Evolutionary conservation across 2,797 vertebrate genomes (phyloP).

Genomic region (Pyrrhura leucotis): DNA sequence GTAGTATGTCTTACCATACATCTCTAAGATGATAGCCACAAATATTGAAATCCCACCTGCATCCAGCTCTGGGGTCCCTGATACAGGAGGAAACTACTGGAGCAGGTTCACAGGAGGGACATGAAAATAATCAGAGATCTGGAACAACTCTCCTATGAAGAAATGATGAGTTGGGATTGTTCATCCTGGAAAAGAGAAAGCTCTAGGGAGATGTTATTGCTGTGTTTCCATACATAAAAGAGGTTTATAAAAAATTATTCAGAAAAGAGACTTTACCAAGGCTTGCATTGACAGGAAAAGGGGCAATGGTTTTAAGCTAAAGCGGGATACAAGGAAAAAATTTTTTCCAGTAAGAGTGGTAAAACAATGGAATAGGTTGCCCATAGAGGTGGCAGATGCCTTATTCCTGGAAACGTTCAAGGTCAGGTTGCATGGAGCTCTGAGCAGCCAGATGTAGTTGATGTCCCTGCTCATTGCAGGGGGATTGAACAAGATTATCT

Average conservation of each 20-base stretch:
- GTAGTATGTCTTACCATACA: neutral
- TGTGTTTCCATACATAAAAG: neutral
- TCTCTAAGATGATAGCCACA: neutral
- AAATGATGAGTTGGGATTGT: neutral
- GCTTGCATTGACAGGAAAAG: neutral
- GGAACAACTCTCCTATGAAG: neutral
- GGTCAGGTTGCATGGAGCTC: neutral
- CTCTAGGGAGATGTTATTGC: neutral
- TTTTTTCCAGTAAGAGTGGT: neutral
- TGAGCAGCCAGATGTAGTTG: neutral
- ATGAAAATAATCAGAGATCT: neutral
- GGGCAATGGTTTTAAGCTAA: neutral
- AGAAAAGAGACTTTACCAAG: neutral
- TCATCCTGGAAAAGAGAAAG: neutral
- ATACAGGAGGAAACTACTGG: neutral
- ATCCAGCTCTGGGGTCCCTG: neutral
- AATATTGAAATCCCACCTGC: neutral
- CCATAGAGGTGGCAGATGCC: accelerated
- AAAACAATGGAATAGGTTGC: neutral
- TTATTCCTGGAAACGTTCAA: neutral
- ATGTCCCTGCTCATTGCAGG: neutral
- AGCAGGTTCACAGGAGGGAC: neutral
- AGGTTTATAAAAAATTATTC: neutral
- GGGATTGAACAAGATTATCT: neutral
- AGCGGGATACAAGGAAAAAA: neutral